phyloP scores from a whole-genome alignment of 2,797 vertebrate genomes.

The Scolopax rusticola region DNA sequence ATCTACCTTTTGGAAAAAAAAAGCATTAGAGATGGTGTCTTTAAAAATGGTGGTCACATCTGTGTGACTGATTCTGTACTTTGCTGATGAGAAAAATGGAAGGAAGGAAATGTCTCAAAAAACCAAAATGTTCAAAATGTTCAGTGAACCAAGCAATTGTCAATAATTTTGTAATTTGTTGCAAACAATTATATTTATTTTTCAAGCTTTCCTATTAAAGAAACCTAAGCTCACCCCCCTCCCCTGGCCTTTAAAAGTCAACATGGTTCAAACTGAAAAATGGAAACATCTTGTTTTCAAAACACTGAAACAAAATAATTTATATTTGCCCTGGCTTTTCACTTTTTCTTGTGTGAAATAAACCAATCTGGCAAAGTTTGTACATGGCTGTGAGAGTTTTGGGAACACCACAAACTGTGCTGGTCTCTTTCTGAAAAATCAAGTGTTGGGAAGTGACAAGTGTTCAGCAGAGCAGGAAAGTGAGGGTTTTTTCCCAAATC shows the following conservation, averaged over 20 bases:
- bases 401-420: background rate
- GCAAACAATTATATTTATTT: background rate
- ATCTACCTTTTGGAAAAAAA: background rate
- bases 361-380: background rate
- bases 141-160: background rate
- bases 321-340: background rate
- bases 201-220: background rate
- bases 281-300: background rate
- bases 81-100: background rate
- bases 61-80: background rate
- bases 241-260: background rate
- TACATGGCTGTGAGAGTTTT: background rate
- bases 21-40: background rate
- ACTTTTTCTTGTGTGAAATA: background rate
- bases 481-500: background rate
- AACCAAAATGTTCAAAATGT: background rate
- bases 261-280: background rate
- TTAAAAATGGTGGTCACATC: background rate
- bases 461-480: background rate
- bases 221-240: background rate
- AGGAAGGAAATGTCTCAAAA: background rate
- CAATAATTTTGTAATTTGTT: background rate
- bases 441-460: background rate
- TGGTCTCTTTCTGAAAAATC: background rate
- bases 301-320: background rate